These are phyloP conservation scores for Amblyteles armatorius DNA, from an alignment of 2,888 invertebrate genomes.

Conservation along the genomic window DNA sequence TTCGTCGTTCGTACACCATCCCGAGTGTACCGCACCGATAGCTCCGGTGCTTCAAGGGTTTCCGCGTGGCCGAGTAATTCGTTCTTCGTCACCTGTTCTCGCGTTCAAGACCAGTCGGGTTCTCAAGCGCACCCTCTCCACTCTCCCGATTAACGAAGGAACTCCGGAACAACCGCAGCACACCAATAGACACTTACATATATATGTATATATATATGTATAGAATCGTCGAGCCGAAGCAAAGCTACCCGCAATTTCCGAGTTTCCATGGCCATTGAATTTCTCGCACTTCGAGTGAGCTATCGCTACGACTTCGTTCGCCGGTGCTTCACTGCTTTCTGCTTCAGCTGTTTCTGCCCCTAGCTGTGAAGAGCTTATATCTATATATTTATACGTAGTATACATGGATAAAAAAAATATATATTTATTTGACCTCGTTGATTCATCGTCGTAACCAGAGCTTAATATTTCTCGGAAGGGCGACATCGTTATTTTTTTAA, in stretches of 20 bases:
- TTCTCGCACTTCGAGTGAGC: constrained; percentile 41
- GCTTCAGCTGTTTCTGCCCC: constrained; percentile 29
- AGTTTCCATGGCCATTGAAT: constrained; percentile 62
- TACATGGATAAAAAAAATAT: neutral
- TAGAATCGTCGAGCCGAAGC: constrained; percentile 23
- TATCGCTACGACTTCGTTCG: constrained; percentile 30
- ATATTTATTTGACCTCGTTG: neutral
- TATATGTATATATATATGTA: too few species aligned
- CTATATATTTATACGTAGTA: neutral
- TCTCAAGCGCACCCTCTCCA: constrained; percentile 40
- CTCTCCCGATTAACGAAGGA: constrained; percentile 58
- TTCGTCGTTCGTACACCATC: constrained; percentile 20
- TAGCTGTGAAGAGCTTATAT: neutral
- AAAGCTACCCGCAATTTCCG: constrained; percentile 36
- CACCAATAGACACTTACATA: neutral
- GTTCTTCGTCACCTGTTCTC: constrained; percentile 47
- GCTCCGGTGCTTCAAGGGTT: constrained; percentile 17
- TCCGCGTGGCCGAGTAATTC: constrained; percentile 43
- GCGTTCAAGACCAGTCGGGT: constrained; percentile 22
- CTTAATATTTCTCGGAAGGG: neutral
- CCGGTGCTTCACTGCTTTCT: constrained; percentile 27
- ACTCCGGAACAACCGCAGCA: constrained; percentile 37
- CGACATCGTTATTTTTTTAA: neutral
- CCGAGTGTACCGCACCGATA: neutral
- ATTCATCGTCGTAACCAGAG: constrained; percentile 4